Conservation (phyloP, 1,140 invertebrate genomes). For the Plodia interpunctella region DNA sequence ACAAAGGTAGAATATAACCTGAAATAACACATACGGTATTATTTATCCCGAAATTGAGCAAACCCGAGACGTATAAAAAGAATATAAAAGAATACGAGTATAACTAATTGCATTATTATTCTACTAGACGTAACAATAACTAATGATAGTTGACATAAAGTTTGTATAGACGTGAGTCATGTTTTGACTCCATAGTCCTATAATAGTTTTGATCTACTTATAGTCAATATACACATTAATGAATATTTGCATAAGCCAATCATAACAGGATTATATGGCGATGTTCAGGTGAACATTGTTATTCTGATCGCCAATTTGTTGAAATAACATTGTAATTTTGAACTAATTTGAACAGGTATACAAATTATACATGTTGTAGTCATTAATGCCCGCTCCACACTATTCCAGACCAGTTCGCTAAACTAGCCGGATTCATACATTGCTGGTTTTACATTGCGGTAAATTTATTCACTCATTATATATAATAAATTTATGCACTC, state of each 20-base stretch:
- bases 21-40: too few relatives aligned
- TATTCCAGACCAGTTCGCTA: too few relatives aligned
- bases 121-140: not conserved
- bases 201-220: constrained; percentile 21
- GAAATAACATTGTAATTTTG: not conserved
- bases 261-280: constrained; percentile 29
- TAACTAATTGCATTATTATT: not conserved
- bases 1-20: too few relatives aligned
- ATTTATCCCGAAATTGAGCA: too few relatives aligned
- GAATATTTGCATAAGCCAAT: constrained; percentile 51
- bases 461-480: too few relatives aligned
- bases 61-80: too few relatives aligned
- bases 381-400: too few relatives aligned
- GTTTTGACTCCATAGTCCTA: constrained; percentile 31
- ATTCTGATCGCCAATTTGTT: constrained; percentile 4
- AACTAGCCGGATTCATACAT: too few relatives aligned
- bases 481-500: too few relatives aligned
- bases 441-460: too few relatives aligned
- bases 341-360: not conserved
- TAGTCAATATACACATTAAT: constrained; percentile 39
- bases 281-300: constrained; percentile 22
- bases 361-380: not conserved
- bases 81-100: too few relatives aligned
- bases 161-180: constrained; percentile 12
- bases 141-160: not conserved